Conservation (phyloP, 2,113 vertebrate species). For the Cheirogaleus medius region DNA sequence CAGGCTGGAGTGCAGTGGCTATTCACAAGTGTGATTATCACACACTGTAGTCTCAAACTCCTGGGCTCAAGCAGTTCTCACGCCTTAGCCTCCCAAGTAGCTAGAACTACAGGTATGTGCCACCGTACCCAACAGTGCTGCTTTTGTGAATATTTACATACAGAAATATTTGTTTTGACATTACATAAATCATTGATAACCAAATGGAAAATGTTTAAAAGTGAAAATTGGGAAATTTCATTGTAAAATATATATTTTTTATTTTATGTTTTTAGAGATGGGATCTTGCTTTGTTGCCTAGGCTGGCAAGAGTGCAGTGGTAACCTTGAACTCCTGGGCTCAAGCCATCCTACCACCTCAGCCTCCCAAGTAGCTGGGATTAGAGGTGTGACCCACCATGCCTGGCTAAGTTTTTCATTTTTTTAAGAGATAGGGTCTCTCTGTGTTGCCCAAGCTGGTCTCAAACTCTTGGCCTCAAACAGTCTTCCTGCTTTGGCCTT, state of each 20-base stretch:
- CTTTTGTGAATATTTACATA: not conserved
- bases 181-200: constrained; percentile 30
- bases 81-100: not conserved
- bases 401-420: too few species aligned
- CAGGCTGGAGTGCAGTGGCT: not conserved
- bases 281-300: too few species aligned
- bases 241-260: not conserved
- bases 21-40: not conserved
- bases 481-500: too few species aligned
- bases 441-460: too few species aligned
- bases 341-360: too few species aligned
- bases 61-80: not conserved
- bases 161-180: not conserved
- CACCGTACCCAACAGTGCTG: not conserved
- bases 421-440: too few species aligned
- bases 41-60: not conserved
- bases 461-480: too few species aligned
- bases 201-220: not conserved
- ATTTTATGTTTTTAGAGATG: too few species aligned
- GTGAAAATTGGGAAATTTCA: not conserved
- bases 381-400: too few species aligned
- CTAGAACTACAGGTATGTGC: not conserved
- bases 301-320: too few species aligned
- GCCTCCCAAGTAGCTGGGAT: too few species aligned
- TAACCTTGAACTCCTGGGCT: too few species aligned